Evolutionary conservation across 2,797 vertebrate species (phyloP).

Genomic region (Intellagama lesueurii): DNA sequence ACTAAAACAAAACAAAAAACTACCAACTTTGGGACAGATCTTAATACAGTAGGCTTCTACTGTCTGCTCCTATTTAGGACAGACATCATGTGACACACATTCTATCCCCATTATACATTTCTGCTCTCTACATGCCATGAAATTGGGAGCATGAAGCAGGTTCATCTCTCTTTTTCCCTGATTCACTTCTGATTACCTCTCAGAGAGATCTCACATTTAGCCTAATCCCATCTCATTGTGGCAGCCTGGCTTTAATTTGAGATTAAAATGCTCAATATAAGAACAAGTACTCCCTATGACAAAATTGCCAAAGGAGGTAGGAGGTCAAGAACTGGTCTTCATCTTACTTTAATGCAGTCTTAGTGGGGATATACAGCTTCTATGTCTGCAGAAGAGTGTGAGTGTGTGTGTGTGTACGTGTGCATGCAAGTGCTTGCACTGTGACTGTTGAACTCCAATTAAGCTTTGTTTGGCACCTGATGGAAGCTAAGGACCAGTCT

Average conservation of each 20-base stretch:
- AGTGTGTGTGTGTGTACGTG: too few species aligned
- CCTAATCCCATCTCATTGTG: too few species aligned
- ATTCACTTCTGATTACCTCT: neutral
- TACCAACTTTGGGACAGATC: neutral
- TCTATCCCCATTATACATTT: neutral
- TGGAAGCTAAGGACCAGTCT: neutral
- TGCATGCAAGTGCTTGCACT: too few species aligned
- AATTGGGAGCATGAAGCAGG: too few species aligned
- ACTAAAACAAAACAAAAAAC: neutral
- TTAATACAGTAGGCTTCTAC: neutral
- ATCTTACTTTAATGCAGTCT: neutral
- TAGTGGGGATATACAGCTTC: neutral
- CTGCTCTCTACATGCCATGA: neutral
- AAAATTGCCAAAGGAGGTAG: too few species aligned
- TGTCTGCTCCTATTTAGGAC: neutral
- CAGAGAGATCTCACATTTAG: too few species aligned
- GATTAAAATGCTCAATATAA: too few species aligned
- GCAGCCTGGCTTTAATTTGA: too few species aligned
- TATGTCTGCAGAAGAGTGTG: too few species aligned
- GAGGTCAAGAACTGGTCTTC: too few species aligned
- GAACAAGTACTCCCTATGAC: too few species aligned
- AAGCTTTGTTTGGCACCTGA: neutral
- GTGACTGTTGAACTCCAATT: too few species aligned
- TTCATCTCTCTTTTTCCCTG: neutral
- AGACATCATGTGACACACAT: neutral